Base-by-base conservation (phyloP, 2,113 vertebrate genomes). In the Albula glossodonta region DNA sequence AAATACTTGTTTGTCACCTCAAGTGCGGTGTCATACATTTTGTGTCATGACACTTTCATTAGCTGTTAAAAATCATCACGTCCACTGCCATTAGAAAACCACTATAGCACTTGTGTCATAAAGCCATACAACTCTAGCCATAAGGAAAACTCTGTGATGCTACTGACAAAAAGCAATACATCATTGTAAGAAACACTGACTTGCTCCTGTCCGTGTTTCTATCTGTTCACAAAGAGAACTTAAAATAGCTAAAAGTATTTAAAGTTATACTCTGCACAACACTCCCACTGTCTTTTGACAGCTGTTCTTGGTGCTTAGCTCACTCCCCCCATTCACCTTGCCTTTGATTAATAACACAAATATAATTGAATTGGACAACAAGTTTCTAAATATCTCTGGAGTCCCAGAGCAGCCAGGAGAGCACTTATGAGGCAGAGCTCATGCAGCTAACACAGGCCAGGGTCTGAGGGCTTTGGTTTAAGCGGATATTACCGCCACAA, bases 321-420 rank as follows among this genome's bases (percentile, higher is more conserved):
- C 15, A 8, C 50, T 22, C 41, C 79, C 49, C 13, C 2, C 49
- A 11, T 6, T 22, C 50, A 4, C 51, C 22, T 3, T 19, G 51
- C 19, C 17, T 51, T 70, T 70, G 82, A 83, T 70, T 66, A 17
- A 81, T 17, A 81, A 50, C 52, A 53, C 80, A 82, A 81, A 92
- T 78, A 90, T 94, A 93, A 94, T 94, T 95, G 91, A 94, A 94
- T 94, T 93, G 91, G 90, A 91, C 90, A 89, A 87, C 51, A 48
- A 89, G 92, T 74, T 91, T 88, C 84, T 89, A 63, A 81, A 25
- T 48, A 5, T 93, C 92, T 94, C 91, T 89, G 91, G 91, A 89
- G 93, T 91, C 92, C 86, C 91, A 89, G 88, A 92, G 92, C 92
- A 93, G 94, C 94, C 93, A 94, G 92, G 91, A 94, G 93, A 95